phyloP scores from a whole-genome alignment of 2,888 invertebrate species.

The Nezara viridula region DNA sequence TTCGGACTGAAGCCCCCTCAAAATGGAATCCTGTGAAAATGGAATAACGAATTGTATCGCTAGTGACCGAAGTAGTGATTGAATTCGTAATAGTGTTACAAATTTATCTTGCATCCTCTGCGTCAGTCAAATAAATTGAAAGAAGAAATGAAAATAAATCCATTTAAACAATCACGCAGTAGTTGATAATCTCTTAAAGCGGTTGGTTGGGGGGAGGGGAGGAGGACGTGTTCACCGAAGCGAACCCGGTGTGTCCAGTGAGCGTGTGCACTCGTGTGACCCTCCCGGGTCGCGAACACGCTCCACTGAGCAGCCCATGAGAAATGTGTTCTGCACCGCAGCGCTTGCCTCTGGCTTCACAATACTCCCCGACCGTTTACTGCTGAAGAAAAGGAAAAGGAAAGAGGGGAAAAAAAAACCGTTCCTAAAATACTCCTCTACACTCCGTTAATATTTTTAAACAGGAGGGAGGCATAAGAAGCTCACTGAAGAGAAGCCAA shows the following conservation, averaged over 20 bases:
- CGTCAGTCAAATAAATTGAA: too few relatives aligned
- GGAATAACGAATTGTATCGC: too few relatives aligned
- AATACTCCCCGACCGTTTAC: slow-evolving; percentile 9
- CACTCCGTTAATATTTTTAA: slow-evolving; percentile 37
- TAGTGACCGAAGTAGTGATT: too few relatives aligned
- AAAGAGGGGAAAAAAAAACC: not conserved
- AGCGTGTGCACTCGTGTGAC: slow-evolving; percentile 19
- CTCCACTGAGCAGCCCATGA: not conserved
- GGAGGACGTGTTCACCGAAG: not conserved
- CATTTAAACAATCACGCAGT: not conserved
- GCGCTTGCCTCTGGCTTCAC: not conserved
- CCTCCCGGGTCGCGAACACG: not conserved
- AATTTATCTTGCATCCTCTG: too few relatives aligned
- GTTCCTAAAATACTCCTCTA: slow-evolving; percentile 7
- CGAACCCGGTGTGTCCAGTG: not conserved
- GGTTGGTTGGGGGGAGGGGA: not conserved
- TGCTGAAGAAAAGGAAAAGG: not conserved
- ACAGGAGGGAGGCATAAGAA: not conserved
- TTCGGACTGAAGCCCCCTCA: too few relatives aligned
- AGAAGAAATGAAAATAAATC: too few relatives aligned
- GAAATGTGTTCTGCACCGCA: slow-evolving; percentile 27
- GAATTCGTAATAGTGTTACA: too few relatives aligned
- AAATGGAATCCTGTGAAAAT: too few relatives aligned
- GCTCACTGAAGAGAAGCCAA: slow-evolving; percentile 32
- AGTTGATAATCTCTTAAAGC: not conserved